Evolutionary conservation across 53 echinoderm and acorn worm species (phyloP), one percentile per base, ranked within the genome.

Genomic region (Echinometra lucunter): DNA sequence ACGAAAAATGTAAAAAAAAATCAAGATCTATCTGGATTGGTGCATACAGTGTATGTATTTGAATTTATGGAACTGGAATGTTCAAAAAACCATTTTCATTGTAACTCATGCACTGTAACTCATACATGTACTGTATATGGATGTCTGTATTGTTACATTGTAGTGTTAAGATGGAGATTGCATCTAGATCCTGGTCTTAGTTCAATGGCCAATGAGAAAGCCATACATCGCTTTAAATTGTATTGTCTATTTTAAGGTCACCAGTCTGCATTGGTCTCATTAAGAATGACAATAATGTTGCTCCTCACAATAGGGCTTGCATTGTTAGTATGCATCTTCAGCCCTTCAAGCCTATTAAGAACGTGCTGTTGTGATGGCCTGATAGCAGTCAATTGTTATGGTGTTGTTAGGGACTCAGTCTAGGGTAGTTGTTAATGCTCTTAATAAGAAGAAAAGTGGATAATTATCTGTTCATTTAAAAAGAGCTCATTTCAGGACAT

Each of bases 361-460:
- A 78, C 19, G 42, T 21, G 21, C 78, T 78, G 78, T 40, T 78
- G 38, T 40, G 78, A 42, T 42, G 78, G 42, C 19, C 40, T 78
- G 78, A 42, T 13, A 44, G 45, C 53, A 47, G 3, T 30, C 85
- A 19, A 85, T 47, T 85, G 49, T 85, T 45, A 85, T 85, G 23
- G 44, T 21, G 49, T 85, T 85, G 85, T 85, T 85, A 85, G 85
- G 85, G 85, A 85, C 49, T 85, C 85, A n/a, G n/a, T 47, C 42
- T 40, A 81, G 0, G 5, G 53, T 45, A n/a, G 47, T 27, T 45
- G 30, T n/a, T 85, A 85, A 53, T 45, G 28, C 25, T 44, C 81
- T 17, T 42, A 69, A 69, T 69, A 47, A 53, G 40, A 49, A 30
- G 85, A 49, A 85, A 85, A 49, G 49, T 47, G 47, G 49, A 5